These are phyloP conservation scores for Sinocyclocheilus anophthalmus DNA, from an alignment of 2,113 vertebrate genomes.

Conservation along the genomic window DNA sequence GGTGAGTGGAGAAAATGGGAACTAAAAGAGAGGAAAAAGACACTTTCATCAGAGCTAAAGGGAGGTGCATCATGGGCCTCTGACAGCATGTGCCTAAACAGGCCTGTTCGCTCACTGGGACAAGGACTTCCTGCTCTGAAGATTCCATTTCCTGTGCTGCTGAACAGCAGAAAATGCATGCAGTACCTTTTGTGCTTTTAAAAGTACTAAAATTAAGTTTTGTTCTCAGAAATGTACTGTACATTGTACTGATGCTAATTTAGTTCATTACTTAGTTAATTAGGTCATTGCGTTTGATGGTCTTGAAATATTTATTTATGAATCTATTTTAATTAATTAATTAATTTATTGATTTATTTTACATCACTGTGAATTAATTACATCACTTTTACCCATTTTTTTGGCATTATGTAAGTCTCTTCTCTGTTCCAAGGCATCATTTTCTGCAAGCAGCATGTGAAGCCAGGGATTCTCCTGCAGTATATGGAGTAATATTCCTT, in stretches of 20 bases:
- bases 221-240: not conserved
- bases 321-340: not conserved
- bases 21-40: conserved; percentile 2
- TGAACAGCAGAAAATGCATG: not conserved
- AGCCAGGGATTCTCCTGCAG: conserved; percentile 5
- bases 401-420: not conserved
- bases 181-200: not conserved
- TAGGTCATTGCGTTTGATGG: not conserved
- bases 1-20: not conserved
- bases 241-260: not conserved
- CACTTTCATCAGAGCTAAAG: not conserved
- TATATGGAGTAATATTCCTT: conserved; percentile 26
- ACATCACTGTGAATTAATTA: not conserved
- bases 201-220: not conserved
- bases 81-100: conserved; percentile 51
- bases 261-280: not conserved
- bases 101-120: conserved; percentile 48
- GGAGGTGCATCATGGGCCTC: conserved; percentile 20
- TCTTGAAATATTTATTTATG: not conserved
- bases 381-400: not conserved
- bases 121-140: conserved; percentile 49
- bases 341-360: not conserved
- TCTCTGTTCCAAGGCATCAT: not conserved
- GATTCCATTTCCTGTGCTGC: conserved; percentile 52
- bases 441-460: conserved; percentile 2